phyloP scores from a whole-genome alignment of 2,797 vertebrate genomes.

The Myripristis jacobus region DNA sequence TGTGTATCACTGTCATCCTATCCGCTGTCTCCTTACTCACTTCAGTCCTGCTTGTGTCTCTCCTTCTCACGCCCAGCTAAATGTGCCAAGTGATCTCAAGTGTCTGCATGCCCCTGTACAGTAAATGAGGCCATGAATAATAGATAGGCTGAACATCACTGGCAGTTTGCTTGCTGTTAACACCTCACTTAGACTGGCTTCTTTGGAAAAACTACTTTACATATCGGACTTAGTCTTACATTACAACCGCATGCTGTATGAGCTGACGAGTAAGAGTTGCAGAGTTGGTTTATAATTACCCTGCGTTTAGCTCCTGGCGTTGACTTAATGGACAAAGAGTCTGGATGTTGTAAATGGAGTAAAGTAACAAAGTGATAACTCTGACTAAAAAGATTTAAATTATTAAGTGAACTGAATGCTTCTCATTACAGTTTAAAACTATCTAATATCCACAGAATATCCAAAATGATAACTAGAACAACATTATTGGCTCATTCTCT shows the following conservation, averaged over 20 bases:
- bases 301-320: not conserved
- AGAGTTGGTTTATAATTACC: slow-evolving; percentile 2
- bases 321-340: not conserved
- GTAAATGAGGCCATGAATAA: slow-evolving; percentile 71
- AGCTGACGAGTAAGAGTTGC: slow-evolving; percentile 4
- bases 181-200: slow-evolving; percentile 36
- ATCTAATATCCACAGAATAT: too few species aligned
- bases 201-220: slow-evolving; percentile 45
- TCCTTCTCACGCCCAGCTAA: slow-evolving; percentile 48
- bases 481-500: too few species aligned
- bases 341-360: too few species aligned
- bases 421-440: too few species aligned
- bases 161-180: slow-evolving; percentile 60
- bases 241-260: not conserved
- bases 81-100: slow-evolving; percentile 68
- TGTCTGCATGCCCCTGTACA: slow-evolving; percentile 44
- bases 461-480: not conserved
- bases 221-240: slow-evolving; percentile 9
- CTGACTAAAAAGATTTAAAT: not conserved
- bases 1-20: not conserved
- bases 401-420: too few species aligned
- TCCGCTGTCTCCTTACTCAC: slow-evolving; percentile 16
- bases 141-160: slow-evolving; percentile 52
- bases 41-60: slow-evolving; percentile 46
- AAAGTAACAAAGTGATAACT: too few species aligned